Conservation (phyloP, 2,797 vertebrate genomes). For the Artibeus lituratus region DNA sequence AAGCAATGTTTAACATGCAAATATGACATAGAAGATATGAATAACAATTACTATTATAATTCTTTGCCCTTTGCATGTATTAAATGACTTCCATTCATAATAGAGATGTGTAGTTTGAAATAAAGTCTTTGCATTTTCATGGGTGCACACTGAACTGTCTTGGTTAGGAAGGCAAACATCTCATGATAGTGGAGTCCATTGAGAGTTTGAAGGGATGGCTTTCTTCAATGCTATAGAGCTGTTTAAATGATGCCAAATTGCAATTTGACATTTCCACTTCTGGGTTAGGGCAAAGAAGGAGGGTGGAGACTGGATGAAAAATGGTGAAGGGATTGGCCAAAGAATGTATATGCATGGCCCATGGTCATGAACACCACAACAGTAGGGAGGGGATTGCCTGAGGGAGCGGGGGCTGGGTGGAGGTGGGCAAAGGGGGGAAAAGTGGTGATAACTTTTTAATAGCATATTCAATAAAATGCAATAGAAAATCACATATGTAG, state of each 20-base stretch:
- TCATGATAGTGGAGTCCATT: not conserved
- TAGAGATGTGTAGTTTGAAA: not conserved
- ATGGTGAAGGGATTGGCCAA: not conserved
- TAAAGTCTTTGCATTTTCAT: not conserved
- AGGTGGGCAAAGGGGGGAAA: not conserved
- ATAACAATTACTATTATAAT: conserved; percentile 21
- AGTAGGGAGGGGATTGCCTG: too few relatives aligned
- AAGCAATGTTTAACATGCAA: conserved; percentile 3
- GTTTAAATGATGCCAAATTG: not conserved
- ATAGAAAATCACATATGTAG: not conserved
- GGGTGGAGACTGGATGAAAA: too few relatives aligned
- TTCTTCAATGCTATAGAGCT: not conserved
- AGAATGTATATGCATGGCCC: not conserved
- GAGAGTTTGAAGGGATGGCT: not conserved
- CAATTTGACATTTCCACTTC: not conserved
- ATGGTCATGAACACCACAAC: not conserved
- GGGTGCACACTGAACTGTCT: not conserved
- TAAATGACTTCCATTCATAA: not conserved
- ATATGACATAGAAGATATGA: not conserved
- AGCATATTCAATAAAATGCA: not conserved
- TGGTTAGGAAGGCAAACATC: not conserved
- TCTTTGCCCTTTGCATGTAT: conserved; percentile 14
- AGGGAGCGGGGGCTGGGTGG: not conserved
- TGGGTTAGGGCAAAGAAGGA: not conserved
- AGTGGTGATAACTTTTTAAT: not conserved